These are phyloP conservation scores for Neomorphus geoffroyi DNA, from an alignment of 2,797 vertebrate species.

Conservation along the genomic window DNA sequence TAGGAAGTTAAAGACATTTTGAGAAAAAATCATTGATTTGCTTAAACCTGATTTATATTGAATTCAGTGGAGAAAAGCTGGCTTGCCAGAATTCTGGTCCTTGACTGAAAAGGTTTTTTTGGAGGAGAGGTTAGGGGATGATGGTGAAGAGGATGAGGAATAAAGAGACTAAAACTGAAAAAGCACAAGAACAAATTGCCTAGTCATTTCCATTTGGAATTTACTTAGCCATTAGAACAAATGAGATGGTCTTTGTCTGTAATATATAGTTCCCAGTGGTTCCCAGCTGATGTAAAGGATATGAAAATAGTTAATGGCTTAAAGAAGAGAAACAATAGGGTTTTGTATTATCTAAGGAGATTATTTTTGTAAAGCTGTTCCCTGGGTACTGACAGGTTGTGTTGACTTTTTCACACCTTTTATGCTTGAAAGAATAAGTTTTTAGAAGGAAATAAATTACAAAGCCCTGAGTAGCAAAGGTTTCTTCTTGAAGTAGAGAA, in stretches of 20 bases:
- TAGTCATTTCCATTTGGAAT: constrained; percentile 61
- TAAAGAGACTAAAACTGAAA: background rate
- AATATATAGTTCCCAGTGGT: constrained; percentile 53
- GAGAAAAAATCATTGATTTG: background rate
- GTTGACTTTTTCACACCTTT: constrained; percentile 27
- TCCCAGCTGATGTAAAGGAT: constrained; percentile 48
- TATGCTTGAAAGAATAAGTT: background rate
- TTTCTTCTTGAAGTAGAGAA: background rate
- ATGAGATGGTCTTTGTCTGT: constrained; percentile 54
- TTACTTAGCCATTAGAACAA: constrained; percentile 56
- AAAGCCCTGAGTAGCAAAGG: background rate
- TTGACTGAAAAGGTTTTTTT: background rate
- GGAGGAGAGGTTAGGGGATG: background rate
- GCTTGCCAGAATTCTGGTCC: background rate
- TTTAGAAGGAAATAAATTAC: background rate
- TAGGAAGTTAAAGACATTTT: background rate
- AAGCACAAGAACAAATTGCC: constrained; percentile 9
- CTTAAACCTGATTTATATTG: background rate
- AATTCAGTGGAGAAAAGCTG: background rate
- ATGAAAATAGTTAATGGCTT: constrained; percentile 52
- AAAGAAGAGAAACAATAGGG: constrained; percentile 44
- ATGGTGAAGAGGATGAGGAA: background rate
- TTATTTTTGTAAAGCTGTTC: constrained; percentile 44
- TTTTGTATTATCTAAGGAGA: constrained; percentile 31
- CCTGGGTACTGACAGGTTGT: constrained; percentile 14